Percentiles rank a stretch among this genome's conserved stretches.
phyloP scores from a whole-genome alignment of 2,113 vertebrate genomes.

The Lepisosteus oculatus region DNA sequence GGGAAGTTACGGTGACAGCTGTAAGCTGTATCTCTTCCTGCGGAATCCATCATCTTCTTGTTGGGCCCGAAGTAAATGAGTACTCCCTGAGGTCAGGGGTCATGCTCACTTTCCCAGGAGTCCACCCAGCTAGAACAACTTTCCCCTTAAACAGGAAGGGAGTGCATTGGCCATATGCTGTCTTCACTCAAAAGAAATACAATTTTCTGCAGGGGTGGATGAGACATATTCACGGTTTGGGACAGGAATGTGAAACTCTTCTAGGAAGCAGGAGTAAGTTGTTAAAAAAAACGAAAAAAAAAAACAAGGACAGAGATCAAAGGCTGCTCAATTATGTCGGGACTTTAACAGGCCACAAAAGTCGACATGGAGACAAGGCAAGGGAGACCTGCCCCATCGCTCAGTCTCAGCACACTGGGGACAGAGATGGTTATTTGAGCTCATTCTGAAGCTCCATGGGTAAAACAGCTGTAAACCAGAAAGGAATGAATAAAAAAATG shows the following conservation, averaged over 20 bases:
- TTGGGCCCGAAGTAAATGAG: conserved; percentile 39
- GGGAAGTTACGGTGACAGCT: conserved; percentile 34
- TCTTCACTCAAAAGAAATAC: conserved; percentile 46
- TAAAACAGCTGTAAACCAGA: neutral
- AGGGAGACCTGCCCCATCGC: too few relatives aligned
- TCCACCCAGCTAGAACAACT: conserved; percentile 44
- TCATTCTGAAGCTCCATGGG: neutral
- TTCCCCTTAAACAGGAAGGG: conserved; percentile 68
- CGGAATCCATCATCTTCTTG: conserved; percentile 45
- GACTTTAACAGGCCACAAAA: neutral
- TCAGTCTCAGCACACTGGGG: neutral
- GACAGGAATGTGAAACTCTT: conserved; percentile 27
- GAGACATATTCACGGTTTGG: conserved; percentile 30
- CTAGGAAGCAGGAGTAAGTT: conserved; percentile 10
- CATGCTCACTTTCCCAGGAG: conserved; percentile 57
- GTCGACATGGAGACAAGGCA: too few relatives aligned
- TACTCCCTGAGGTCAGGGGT: conserved; percentile 63
- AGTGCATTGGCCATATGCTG: conserved; percentile 72
- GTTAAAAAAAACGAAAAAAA: conserved; percentile 13
- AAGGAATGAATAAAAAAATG: too few relatives aligned
- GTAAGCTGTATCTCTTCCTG: conserved; percentile 44
- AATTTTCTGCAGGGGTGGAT: neutral
- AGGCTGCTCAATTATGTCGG: neutral
- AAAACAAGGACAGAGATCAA: neutral
- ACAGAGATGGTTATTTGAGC: neutral